These are phyloP conservation scores for Triplophysa siluroides DNA, from an alignment of 2,113 vertebrate species.

Conservation along the genomic window DNA sequence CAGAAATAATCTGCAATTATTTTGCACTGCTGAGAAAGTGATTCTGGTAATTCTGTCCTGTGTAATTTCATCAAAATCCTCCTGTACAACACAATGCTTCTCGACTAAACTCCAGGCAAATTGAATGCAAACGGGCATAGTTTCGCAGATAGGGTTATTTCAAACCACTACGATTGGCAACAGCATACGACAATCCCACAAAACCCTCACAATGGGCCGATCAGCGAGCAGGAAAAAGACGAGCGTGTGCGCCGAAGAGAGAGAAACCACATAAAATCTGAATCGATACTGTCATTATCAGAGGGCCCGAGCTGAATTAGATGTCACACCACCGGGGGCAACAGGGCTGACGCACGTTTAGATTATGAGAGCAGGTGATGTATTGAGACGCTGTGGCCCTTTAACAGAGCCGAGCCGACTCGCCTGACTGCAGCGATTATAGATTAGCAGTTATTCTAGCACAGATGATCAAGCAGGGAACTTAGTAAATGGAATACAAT, in stretches of 20 bases:
- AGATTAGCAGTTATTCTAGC: constrained; percentile 51
- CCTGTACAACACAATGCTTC: constrained; percentile 1
- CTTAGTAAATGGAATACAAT: constrained; percentile 55
- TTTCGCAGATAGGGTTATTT: constrained; percentile 14
- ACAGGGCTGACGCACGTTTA: constrained; percentile 58
- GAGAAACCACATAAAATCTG: constrained; percentile 54
- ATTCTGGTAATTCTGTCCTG: constrained; percentile 21
- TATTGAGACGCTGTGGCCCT: constrained; percentile 53
- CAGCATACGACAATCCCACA: constrained; percentile 54
- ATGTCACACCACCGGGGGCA: constrained; percentile 64
- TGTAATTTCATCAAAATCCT: constrained; percentile 41
- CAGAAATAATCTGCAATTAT: constrained; percentile 11
- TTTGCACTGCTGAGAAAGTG: constrained; percentile 21
- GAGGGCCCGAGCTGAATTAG: constrained; percentile 65
- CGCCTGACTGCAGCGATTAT: constrained; percentile 42
- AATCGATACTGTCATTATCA: constrained; percentile 73
- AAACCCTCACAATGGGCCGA: constrained; percentile 37
- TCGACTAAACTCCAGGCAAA: constrained; percentile 34
- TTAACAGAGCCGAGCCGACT: constrained; percentile 42
- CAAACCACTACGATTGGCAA: constrained; percentile 31
- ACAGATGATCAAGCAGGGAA: constrained; percentile 51
- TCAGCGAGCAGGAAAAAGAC: constrained; percentile 48
- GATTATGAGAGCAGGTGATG: constrained; percentile 63
- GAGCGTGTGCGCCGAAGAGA: constrained; percentile 46
- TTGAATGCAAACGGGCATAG: constrained; percentile 2